Percentiles rank a stretch among this genome's conserved stretches.
These are phyloP conservation scores for Mus spicilegus DNA, from an alignment of 2,113 vertebrate genomes.

Conservation along the genomic window DNA sequence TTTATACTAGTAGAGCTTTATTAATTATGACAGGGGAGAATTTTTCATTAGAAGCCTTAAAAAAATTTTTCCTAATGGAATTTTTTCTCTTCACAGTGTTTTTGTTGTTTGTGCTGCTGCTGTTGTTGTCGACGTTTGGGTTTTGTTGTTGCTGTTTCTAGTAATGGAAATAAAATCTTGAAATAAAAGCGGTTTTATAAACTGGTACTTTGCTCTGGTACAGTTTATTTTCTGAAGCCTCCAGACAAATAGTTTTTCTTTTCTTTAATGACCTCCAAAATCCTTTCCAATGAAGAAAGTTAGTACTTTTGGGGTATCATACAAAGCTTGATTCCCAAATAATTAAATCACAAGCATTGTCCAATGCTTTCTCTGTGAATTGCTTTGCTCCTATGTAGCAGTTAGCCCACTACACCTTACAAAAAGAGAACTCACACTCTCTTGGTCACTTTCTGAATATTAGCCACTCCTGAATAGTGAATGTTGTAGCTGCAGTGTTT, in stretches of 20 bases:
- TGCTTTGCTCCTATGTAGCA: neutral
- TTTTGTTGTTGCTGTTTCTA: neutral
- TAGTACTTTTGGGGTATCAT: slow-evolving; percentile 21
- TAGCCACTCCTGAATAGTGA: neutral
- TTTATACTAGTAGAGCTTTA: slow-evolving; percentile 59
- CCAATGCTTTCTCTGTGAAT: slow-evolving; percentile 24
- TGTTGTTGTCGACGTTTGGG: neutral
- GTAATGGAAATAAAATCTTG: slow-evolving; percentile 63
- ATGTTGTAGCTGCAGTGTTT: neutral
- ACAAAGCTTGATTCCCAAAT: slow-evolving; percentile 69
- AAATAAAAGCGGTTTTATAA: slow-evolving; percentile 56
- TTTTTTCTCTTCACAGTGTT: slow-evolving; percentile 59
- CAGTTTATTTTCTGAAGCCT: slow-evolving; percentile 59
- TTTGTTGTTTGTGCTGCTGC: neutral
- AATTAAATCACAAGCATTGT: slow-evolving; percentile 69
- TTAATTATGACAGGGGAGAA: slow-evolving; percentile 69
- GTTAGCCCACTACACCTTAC: slow-evolving; percentile 35
- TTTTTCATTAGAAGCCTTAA: slow-evolving; percentile 66
- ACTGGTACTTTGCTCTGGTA: slow-evolving; percentile 1
- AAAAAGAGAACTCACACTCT: slow-evolving; percentile 53
- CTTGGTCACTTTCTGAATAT: slow-evolving; percentile 62
- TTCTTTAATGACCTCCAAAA: slow-evolving; percentile 67
- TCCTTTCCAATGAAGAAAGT: slow-evolving; percentile 54
- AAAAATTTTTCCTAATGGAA: slow-evolving; percentile 58
- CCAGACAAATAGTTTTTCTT: slow-evolving; percentile 60